phyloP scores from a whole-genome alignment of 2,113 vertebrate genomes.

The Tragelaphus buxtoni region DNA sequence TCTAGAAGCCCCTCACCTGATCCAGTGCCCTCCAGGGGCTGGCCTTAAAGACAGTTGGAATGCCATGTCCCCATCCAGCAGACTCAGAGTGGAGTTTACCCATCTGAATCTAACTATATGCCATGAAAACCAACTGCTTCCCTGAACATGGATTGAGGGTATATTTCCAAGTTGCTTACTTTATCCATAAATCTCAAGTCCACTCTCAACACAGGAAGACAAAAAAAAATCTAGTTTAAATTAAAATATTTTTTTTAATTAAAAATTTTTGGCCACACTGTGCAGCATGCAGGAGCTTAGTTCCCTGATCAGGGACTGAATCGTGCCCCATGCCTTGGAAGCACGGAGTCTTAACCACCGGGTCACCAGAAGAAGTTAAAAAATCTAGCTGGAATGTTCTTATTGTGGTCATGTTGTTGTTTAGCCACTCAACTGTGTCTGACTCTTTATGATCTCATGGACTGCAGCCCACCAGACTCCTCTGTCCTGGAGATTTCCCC shows the following conservation, averaged over 20 bases:
- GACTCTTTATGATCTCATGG: not conserved
- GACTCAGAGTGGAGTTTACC: not conserved
- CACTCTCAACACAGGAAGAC: not conserved
- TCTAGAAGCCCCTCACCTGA: not conserved
- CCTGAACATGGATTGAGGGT: not conserved
- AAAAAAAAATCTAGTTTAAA: not conserved
- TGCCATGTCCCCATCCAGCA: rapidly evolving
- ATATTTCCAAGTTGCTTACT: not conserved
- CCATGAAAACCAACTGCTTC: not conserved
- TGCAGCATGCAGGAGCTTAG: not conserved
- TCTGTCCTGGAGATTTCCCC: not conserved
- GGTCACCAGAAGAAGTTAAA: not conserved
- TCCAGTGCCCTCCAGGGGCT: not conserved
- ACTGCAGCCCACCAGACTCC: not conserved
- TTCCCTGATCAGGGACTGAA: not conserved
- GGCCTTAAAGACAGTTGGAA: not conserved
- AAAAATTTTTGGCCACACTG: not conserved
- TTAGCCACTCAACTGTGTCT: not conserved
- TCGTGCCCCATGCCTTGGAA: not conserved
- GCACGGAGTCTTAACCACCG: not conserved
- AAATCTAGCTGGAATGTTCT: not conserved
- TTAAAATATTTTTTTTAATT: not conserved
- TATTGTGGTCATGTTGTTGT: not conserved
- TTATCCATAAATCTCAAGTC: not conserved
- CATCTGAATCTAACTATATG: not conserved